A percentile compares a stretch with the other conserved stretches of the same genome.
phyloP scores from a whole-genome alignment of 1,140 invertebrate species.

The Nylanderia fulva region DNA sequence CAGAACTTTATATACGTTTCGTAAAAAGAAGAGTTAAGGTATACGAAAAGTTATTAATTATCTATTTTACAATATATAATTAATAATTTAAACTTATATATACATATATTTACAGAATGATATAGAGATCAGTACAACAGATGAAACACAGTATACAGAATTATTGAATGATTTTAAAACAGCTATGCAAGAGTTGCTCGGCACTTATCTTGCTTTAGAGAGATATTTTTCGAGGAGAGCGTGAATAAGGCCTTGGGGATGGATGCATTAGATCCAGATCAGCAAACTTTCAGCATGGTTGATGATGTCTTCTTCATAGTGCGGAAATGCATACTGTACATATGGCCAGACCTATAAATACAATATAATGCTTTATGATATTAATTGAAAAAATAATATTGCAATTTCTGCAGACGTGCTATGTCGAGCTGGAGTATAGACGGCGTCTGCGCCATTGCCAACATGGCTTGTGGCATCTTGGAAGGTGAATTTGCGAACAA shows the following conservation, averaged over 20 bases:
- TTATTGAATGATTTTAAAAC: constrained; percentile 88
- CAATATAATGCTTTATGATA: not conserved
- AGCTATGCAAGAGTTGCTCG: constrained; percentile 95
- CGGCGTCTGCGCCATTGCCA: constrained; percentile 98
- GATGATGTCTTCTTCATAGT: constrained; percentile 99
- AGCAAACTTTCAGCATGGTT: constrained; percentile 96
- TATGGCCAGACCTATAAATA: not conserved
- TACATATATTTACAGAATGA: constrained; percentile 87
- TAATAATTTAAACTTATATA: not conserved
- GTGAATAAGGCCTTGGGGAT: constrained; percentile 97
- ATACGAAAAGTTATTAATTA: constrained; percentile 68
- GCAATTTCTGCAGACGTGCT: constrained; percentile 89
- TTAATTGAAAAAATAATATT: constrained; percentile 49
- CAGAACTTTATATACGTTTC: constrained; percentile 97
- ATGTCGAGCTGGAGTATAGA: constrained; percentile 96
- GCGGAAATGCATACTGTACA: constrained; percentile 96
- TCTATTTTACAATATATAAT: not conserved
- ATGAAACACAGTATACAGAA: constrained; percentile 86
- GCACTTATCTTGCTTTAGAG: constrained; percentile 96
- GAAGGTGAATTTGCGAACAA: constrained; percentile 95
- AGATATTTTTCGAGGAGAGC: constrained; percentile 99
- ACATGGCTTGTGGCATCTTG: constrained; percentile 95
- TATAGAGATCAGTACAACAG: constrained; percentile 88
- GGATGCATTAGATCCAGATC: constrained; percentile 91
- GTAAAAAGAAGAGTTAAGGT: constrained; percentile 92